These are phyloP conservation scores for Bothrops jararaca DNA, from an alignment of 2,113 vertebrate genomes.

Conservation along the genomic window DNA sequence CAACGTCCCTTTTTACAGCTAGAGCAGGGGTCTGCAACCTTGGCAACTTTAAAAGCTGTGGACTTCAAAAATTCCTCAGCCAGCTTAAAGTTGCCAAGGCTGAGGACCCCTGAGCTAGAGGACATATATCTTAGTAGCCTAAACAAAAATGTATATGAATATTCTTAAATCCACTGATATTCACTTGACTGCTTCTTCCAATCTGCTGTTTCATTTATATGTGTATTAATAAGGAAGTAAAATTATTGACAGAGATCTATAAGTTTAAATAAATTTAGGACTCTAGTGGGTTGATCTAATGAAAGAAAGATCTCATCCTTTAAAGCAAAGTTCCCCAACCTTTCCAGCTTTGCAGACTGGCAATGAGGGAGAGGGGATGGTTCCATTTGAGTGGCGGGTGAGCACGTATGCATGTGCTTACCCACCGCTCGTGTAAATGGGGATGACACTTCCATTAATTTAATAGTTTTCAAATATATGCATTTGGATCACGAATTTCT, in stretches of 20 bases:
- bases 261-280: background rate
- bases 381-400: too few species aligned
- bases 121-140: background rate
- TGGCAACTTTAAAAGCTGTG: too few species aligned
- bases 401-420: too few species aligned
- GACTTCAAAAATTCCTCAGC: too few species aligned
- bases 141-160: slow-evolving; percentile 18
- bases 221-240: background rate
- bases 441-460: background rate
- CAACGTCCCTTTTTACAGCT: background rate
- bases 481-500: background rate
- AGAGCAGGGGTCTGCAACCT: too few species aligned
- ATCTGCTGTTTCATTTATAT: background rate
- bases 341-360: too few species aligned
- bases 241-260: background rate
- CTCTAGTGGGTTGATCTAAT: background rate
- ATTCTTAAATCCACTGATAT: slow-evolving; percentile 14
- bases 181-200: background rate
- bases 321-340: background rate
- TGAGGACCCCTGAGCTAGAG: background rate
- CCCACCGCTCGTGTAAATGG: too few species aligned
- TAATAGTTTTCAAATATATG: background rate
- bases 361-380: too few species aligned
- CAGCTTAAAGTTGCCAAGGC: too few species aligned
- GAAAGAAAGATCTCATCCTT: background rate